Base-by-base conservation (phyloP, 1,140 invertebrate species). In the Bombyx mori region DNA sequence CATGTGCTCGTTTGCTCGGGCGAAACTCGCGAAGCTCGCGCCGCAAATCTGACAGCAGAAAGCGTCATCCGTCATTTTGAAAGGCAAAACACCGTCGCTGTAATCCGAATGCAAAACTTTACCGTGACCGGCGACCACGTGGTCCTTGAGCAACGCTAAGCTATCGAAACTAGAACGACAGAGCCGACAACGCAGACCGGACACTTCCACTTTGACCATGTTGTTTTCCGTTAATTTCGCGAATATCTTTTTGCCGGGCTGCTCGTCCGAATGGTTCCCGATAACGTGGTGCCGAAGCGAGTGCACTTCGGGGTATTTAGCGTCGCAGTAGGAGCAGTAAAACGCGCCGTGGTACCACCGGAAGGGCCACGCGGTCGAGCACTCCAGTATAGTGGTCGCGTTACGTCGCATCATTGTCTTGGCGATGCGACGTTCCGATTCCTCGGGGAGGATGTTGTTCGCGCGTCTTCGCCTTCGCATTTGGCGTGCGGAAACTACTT, bases 221-320 rank as follows among this genome's bases (percentile, higher is more conserved):
- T 91, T 88, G 54, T 85, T 86, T 67, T 88, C 87, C 3, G 68
- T 82, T 8, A 88, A 67, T 61, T 88, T 82, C 0, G 79, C 71
- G 55, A 88, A 89, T 22, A 87, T 68, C 52, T 56, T 65, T 52
- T 73, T 74, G 9, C 78, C 82, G 0, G 78, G 78, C 0, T 45
- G 18, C 44, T 78, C 70, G 8, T 67, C 61, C 44, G 78, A 53
- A 63, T 87, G 84, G n/a, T 59, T 58, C 1, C 9, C 47, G 47
- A 53, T 55, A 1, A 85, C 74, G 42, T 87, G 84, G 12, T 65
- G 62, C 1, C 79, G 62, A 10, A 87, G 65, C 2, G 68, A 52
- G 4, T 61, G 55, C 6, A 73, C 60, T 35, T 85, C 81, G 1
- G 76, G 60, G 52, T 80, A 82, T 64, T 75, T 82, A 4, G 49